Base-by-base conservation (phyloP, 2,797 vertebrate species). In the Apogon hyalosoma region DNA sequence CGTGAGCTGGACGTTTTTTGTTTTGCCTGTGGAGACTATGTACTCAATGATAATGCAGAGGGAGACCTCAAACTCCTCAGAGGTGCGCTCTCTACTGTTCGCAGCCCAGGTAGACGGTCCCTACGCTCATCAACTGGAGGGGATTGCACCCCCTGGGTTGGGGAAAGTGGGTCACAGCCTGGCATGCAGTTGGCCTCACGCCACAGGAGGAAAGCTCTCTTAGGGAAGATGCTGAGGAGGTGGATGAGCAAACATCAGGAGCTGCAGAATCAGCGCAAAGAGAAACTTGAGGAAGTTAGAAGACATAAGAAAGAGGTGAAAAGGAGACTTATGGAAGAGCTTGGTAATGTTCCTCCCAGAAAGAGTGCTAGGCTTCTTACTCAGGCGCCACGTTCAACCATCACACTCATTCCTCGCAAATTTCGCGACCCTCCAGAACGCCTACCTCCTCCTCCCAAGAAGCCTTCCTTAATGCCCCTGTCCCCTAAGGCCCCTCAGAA, bases 1-100 rank as follows among this genome's bases (percentile, higher is more conserved):
- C 94, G 96, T 7, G 97, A 99, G 73, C 93, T 98, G 70, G 96
- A 98, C 13, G 97, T 99, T 69, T 99, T 98, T 86, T 99, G 98
- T 74, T 98, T 98, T 61, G 94, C 95, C 74, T 99, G 98, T 70
- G 94, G 97, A 76, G 98, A 99, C 86, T 99, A 98, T 18, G 98
- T 98, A 52, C 95, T 99, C 66, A 99, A 99, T 12, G 98, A 99
- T 85, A 99, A 99, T 50, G 95, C 96, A 0, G 97, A 98, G 83
- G 98, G 98, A 0, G 98, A 99, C 88, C 91, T 99, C 75, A 98
- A 97, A 83, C 94, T 99, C 88, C 95, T 99, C 69, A 91, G 98
- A 60, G 97, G 96, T 65, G 95, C 97, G 0, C 95, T 99, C 68
- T 95, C 95, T 18, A 98, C 97, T 0, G 96, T 99, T 45, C 90